Conservation (phyloP, 2,888 invertebrate species). For the Prenolepis imparis region DNA sequence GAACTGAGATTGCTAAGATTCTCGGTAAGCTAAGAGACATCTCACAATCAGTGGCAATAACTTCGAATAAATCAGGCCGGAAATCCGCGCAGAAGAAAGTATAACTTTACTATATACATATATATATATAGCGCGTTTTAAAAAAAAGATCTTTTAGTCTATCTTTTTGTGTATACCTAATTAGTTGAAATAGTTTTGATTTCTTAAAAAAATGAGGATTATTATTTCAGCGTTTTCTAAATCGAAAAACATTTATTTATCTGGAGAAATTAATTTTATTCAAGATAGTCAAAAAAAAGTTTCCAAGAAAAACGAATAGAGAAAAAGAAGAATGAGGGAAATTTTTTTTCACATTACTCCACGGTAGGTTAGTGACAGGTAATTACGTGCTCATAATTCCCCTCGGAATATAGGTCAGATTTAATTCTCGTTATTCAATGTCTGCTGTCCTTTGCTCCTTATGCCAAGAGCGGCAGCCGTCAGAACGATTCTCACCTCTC, state of each 20-base stretch:
- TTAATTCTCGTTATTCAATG: constrained; percentile 30
- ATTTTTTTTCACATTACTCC: background rate
- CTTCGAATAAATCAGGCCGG: constrained; percentile 25
- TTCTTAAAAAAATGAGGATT: background rate
- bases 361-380: constrained; percentile 22
- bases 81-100: constrained; percentile 46
- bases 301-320: background rate
- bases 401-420: constrained; percentile 23
- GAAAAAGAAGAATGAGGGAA: background rate
- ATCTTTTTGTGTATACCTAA: background rate
- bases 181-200: background rate
- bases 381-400: constrained; percentile 35
- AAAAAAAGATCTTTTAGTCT: too few species aligned
- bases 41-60: constrained; percentile 34
- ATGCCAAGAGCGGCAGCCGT: constrained; percentile 12
- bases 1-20: constrained; percentile 11
- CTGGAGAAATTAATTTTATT: background rate
- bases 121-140: background rate
- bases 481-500: constrained; percentile 26
- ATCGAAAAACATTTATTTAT: background rate
- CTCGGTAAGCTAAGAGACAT: background rate
- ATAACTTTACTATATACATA: background rate
- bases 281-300: background rate
- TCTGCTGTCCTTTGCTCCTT: constrained; percentile 48
- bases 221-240: background rate